Percentiles rank a stretch among this genome's conserved stretches.
These are phyloP conservation scores for Myiotriccus ornatus DNA, from an alignment of 2,797 vertebrate species.

Conservation along the genomic window DNA sequence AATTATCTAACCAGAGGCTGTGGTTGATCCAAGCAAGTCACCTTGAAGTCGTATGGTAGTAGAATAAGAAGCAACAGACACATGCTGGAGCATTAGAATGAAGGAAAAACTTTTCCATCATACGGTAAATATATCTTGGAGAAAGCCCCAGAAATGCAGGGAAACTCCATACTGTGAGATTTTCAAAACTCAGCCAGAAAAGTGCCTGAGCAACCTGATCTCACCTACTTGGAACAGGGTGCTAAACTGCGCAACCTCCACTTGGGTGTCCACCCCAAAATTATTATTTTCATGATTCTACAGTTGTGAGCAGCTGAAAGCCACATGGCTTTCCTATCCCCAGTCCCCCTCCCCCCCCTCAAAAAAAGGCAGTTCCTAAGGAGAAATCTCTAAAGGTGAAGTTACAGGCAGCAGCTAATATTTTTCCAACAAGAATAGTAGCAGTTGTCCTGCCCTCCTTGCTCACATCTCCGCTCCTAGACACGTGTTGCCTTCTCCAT, in stretches of 20 bases:
- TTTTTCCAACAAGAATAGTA: neutral
- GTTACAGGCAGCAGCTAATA: neutral
- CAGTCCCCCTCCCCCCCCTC: too few species aligned
- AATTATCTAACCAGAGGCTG: neutral
- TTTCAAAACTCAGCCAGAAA: neutral
- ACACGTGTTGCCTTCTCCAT: fast-evolving
- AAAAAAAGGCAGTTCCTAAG: neutral
- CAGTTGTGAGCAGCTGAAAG: neutral
- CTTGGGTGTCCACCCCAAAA: neutral
- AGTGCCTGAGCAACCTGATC: neutral
- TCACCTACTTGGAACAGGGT: neutral
- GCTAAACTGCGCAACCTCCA: neutral
- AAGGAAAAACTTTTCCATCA: neutral
- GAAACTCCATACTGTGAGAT: neutral
- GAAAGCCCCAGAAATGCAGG: neutral
- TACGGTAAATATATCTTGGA: neutral
- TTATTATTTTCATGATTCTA: neutral
- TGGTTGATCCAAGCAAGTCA: neutral
- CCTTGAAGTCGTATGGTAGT: fast-evolving
- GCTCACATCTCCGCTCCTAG: neutral
- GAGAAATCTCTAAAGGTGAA: neutral
- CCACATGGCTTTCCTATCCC: neutral
- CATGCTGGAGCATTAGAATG: neutral
- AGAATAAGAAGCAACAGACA: neutral
- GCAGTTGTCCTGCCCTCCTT: neutral